Conservation (phyloP, 2,113 vertebrate genomes). For the Promerops cafer region DNA sequence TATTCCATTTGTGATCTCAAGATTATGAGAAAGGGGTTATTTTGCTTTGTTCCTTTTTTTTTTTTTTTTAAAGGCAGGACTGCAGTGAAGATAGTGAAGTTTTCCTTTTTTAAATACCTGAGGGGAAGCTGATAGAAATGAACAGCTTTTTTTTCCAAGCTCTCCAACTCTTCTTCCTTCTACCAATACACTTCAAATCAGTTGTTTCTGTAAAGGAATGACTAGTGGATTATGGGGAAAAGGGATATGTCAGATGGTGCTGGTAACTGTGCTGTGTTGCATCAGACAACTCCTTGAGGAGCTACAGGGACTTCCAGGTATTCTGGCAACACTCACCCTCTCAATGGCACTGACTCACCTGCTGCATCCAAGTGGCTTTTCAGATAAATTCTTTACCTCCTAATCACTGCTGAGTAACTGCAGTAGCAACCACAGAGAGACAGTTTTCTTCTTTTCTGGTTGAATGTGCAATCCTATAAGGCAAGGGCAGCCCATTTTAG, state of each 20-base stretch:
- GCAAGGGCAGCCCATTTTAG: not conserved
- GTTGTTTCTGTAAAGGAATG: slow-evolving; percentile 25
- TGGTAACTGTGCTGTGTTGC: slow-evolving; percentile 32
- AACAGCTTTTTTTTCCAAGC: not conserved
- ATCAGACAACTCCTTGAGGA: slow-evolving; percentile 21
- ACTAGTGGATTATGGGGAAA: slow-evolving; percentile 39
- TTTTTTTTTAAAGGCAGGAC: not conserved
- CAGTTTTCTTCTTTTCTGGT: not conserved
- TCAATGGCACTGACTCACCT: slow-evolving; percentile 12
- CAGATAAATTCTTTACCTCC: not conserved
- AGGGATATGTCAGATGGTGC: slow-evolving; percentile 13
- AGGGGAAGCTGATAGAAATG: slow-evolving; percentile 28
- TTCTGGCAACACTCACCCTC: not conserved
- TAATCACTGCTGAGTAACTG: not conserved
- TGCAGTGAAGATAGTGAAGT: slow-evolving; percentile 42
- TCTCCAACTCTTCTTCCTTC: slow-evolving; percentile 33
- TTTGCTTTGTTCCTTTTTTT: not conserved
- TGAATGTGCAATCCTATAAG: not conserved
- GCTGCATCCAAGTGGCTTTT: not conserved
- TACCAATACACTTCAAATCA: not conserved
- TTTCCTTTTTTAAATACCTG: slow-evolving; percentile 44
- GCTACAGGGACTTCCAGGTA: slow-evolving; percentile 41
- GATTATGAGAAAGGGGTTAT: not conserved
- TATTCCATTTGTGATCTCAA: not conserved
- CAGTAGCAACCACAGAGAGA: not conserved